Conservation (phyloP, 2,113 vertebrate genomes). For the Pao palembangensis region DNA sequence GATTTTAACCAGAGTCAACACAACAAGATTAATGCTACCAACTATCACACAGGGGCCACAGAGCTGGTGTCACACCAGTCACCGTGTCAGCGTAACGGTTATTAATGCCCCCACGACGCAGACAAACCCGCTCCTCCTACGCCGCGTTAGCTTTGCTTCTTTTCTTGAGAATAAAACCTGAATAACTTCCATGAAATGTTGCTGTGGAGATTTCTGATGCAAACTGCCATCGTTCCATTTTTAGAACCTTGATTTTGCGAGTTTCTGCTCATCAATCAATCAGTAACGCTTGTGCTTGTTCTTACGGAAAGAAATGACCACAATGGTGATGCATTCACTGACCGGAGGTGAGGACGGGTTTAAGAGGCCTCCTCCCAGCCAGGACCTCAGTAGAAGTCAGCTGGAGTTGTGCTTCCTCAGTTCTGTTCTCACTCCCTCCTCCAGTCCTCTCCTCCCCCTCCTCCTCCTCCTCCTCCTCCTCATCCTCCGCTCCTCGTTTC, state of each 20-base stretch:
- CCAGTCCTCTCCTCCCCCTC: slow-evolving; percentile 4
- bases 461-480: too few species aligned
- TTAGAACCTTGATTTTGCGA: not conserved
- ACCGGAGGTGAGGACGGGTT: too few species aligned
- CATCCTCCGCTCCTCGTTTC: slow-evolving; percentile 19
- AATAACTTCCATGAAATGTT: not conserved
- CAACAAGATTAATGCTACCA: slow-evolving; percentile 65
- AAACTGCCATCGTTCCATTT: not conserved
- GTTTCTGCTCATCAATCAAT: slow-evolving; percentile 6
- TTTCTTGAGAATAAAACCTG: not conserved
- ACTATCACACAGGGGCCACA: slow-evolving; percentile 39
- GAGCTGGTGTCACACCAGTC: slow-evolving; percentile 31
- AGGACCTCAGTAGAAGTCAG: too few species aligned
- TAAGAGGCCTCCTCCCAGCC: too few species aligned
- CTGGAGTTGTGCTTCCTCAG: slow-evolving; percentile 6
- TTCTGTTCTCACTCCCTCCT: not conserved
- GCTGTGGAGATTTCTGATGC: not conserved
- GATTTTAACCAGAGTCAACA: slow-evolving; percentile 69
- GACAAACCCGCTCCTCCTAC: not conserved
- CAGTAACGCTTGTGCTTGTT: too few species aligned
- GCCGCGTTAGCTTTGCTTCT: slow-evolving; percentile 1
- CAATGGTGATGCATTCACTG: too few species aligned
- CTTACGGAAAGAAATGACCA: slow-evolving; percentile 8
- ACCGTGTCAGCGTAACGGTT: slow-evolving; percentile 48
- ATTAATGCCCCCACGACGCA: slow-evolving; percentile 35